These are phyloP conservation scores for Mycetomoellerius zeteki DNA, from an alignment of 1,140 invertebrate species.

Conservation along the genomic window DNA sequence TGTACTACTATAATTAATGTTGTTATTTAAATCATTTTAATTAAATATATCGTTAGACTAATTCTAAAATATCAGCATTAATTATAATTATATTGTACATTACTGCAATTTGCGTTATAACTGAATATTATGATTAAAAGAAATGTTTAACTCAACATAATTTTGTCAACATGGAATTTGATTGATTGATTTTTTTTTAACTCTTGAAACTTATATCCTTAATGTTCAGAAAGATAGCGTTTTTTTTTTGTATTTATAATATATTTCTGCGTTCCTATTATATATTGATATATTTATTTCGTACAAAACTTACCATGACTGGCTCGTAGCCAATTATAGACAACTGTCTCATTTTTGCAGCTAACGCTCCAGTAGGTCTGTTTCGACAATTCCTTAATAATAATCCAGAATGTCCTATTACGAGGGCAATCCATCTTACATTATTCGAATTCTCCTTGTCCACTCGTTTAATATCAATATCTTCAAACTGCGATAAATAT, in stretches of 20 bases:
- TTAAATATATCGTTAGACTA: background rate
- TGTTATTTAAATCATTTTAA: background rate
- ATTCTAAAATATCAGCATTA: background rate
- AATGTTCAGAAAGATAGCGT: background rate
- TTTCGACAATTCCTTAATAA: conserved; percentile 80
- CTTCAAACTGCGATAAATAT: conserved; percentile 77
- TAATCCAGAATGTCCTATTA: conserved; percentile 83
- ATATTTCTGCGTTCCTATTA: background rate
- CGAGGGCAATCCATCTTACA: conserved; percentile 85
- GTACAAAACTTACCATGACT: conserved; percentile 85
- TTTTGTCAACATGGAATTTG: background rate
- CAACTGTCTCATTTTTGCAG: conserved; percentile 88
- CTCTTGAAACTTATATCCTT: background rate
- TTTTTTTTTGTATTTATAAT: background rate
- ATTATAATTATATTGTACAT: background rate
- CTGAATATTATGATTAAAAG: background rate
- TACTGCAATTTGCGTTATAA: background rate
- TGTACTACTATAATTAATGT: background rate
- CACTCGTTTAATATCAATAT: conserved; percentile 82
- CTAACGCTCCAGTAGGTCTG: conserved; percentile 82
- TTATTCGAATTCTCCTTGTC: conserved; percentile 81
- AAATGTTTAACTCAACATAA: background rate
- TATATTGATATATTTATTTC: conserved; percentile 7
- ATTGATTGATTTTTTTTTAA: background rate
- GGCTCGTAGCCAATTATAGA: conserved; percentile 88